Evolutionary conservation across 2,113 vertebrate genomes (phyloP).

Genomic region (Phodopus roborovskii): DNA sequence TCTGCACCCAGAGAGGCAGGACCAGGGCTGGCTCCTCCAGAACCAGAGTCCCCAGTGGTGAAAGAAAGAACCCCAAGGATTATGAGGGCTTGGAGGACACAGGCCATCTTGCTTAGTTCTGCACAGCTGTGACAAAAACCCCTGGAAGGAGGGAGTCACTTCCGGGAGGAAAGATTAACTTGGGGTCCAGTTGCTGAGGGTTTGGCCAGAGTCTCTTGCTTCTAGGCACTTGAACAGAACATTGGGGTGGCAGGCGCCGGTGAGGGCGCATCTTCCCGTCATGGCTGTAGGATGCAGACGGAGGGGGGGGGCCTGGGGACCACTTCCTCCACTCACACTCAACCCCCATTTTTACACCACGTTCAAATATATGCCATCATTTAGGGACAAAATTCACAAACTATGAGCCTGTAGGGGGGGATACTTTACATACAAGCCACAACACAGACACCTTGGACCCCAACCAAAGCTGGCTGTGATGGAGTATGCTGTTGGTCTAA

Average conservation of each 20-base stretch:
- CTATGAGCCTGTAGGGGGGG: not conserved
- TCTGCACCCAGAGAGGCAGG: not conserved
- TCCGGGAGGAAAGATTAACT: not conserved
- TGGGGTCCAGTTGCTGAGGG: not conserved
- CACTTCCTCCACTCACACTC: not conserved
- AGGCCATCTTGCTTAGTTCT: not conserved
- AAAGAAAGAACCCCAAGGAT: not conserved
- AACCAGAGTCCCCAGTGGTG: not conserved
- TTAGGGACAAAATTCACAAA: not conserved
- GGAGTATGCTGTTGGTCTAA: not conserved
- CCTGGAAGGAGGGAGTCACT: not conserved
- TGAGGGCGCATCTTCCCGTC: not conserved
- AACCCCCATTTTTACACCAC: not conserved
- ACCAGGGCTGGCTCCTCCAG: not conserved
- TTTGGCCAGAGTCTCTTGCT: not conserved
- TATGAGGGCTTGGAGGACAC: not conserved
- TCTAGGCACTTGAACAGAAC: not conserved
- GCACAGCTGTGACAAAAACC: not conserved
- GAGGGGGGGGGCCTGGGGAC: not conserved
- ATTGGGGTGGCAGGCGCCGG: not conserved
- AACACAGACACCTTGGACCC: not conserved
- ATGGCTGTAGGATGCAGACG: not conserved
- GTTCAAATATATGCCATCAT: not conserved
- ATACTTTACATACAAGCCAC: too few species aligned
- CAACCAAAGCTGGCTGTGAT: too few species aligned